phyloP scores from a whole-genome alignment of 2,797 vertebrate genomes.

The Potorous gilbertii region DNA sequence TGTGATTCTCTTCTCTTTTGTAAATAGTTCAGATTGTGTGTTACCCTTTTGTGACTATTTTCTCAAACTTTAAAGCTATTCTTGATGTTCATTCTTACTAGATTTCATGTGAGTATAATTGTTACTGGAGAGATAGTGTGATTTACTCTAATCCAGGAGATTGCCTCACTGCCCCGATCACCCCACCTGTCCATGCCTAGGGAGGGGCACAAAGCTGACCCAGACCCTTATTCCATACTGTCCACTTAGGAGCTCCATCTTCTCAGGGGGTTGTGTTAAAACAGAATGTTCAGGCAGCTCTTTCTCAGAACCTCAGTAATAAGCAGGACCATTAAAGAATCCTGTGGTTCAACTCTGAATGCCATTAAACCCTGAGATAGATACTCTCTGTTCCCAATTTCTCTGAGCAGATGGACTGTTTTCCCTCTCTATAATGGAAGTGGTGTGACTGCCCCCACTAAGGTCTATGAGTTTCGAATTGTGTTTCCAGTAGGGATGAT shows the following conservation, averaged over 20 bases:
- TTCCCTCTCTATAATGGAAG: neutral
- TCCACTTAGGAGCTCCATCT: neutral
- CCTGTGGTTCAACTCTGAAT: neutral
- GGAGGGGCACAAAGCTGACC: neutral
- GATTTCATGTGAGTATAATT: neutral
- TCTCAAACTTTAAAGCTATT: neutral
- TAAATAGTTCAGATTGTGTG: neutral
- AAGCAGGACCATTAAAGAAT: neutral
- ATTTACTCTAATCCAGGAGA: neutral
- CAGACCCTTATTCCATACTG: neutral
- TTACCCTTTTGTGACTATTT: neutral
- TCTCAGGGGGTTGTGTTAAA: neutral
- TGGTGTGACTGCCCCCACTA: neutral
- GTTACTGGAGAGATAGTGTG: neutral
- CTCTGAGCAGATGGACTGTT: neutral
- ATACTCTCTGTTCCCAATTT: neutral
- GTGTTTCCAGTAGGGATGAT: neutral
- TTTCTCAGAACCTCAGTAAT: neutral
- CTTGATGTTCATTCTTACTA: neutral
- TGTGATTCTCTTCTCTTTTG: neutral
- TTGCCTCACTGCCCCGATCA: neutral
- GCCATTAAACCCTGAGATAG: neutral
- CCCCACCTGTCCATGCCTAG: neutral
- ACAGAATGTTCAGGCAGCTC: neutral
- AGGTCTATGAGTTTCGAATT: neutral